phyloP scores from a whole-genome alignment of 2,113 vertebrate genomes.

The Oreochromis aureus region DNA sequence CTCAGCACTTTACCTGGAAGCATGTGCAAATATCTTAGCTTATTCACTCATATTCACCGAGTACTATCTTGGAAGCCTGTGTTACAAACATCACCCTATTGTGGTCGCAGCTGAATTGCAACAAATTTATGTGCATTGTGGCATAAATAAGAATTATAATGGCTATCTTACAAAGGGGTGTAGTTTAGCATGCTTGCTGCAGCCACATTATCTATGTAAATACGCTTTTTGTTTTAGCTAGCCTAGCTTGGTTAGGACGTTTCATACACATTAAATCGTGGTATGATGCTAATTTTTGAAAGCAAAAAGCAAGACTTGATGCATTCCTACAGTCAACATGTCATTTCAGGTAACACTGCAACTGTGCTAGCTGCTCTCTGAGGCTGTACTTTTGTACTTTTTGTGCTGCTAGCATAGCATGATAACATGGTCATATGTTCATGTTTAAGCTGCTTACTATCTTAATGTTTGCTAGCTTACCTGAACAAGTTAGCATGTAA shows the following conservation, averaged over 20 bases:
- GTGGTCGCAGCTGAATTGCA: background rate
- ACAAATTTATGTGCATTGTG: background rate
- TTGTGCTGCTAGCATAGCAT: background rate
- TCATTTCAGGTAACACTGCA: background rate
- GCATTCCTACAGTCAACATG: background rate
- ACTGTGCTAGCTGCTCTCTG: background rate
- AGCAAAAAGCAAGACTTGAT: background rate
- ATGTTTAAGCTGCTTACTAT: background rate
- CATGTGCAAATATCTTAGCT: background rate
- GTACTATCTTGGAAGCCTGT: rapidly evolving
- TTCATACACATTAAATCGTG: background rate
- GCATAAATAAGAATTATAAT: background rate
- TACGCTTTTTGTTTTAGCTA: background rate
- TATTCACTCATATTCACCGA: background rate
- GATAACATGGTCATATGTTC: rapidly evolving
- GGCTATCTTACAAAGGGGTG: background rate
- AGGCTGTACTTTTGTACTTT: rapidly evolving
- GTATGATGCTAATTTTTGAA: background rate
- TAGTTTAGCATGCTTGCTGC: background rate
- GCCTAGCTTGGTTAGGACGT: rapidly evolving
- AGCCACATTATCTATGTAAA: background rate
- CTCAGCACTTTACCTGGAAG: background rate
- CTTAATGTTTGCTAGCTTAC: background rate
- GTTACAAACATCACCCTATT: background rate
- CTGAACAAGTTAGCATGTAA: background rate